Percentiles rank a stretch among this genome's conserved stretches.
Evolutionary conservation across 2,113 vertebrate genomes (phyloP).

Genomic region (Mastomys coucha): DNA sequence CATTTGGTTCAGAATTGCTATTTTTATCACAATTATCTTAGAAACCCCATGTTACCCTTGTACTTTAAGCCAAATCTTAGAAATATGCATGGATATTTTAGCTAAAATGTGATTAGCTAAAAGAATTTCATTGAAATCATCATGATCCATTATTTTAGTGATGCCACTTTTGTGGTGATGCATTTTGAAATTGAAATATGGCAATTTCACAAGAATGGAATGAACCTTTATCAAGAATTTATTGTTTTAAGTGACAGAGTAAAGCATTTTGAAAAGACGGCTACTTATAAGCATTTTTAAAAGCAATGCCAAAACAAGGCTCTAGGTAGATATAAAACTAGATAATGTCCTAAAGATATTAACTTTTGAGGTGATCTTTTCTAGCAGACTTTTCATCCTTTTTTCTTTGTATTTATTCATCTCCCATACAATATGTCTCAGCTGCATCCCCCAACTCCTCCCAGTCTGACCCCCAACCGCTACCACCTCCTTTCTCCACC

Average conservation of each 20-base stretch:
- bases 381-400: background rate
- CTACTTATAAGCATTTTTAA: background rate
- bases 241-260: background rate
- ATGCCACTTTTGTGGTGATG: background rate
- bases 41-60: background rate
- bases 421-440: background rate
- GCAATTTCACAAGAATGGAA: background rate
- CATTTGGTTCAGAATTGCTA: constrained; percentile 30
- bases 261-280: background rate
- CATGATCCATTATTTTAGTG: background rate
- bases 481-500: background rate
- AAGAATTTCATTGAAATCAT: constrained; percentile 8
- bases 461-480: background rate
- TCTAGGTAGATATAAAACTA: background rate
- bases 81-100: constrained; percentile 9
- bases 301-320: background rate
- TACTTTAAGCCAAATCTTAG: constrained; percentile 32
- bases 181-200: constrained; percentile 27
- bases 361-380: constrained; percentile 26
- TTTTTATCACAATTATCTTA: constrained; percentile 12
- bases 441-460: background rate
- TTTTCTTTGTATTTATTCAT: background rate
- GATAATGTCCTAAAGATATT: background rate
- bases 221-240: background rate
- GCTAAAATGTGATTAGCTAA: constrained; percentile 42